A percentile compares a stretch with the other conserved stretches of the same genome.
Evolutionary conservation across 2,797 vertebrate species (phyloP).

Genomic region (Catostomus latipinnis): DNA sequence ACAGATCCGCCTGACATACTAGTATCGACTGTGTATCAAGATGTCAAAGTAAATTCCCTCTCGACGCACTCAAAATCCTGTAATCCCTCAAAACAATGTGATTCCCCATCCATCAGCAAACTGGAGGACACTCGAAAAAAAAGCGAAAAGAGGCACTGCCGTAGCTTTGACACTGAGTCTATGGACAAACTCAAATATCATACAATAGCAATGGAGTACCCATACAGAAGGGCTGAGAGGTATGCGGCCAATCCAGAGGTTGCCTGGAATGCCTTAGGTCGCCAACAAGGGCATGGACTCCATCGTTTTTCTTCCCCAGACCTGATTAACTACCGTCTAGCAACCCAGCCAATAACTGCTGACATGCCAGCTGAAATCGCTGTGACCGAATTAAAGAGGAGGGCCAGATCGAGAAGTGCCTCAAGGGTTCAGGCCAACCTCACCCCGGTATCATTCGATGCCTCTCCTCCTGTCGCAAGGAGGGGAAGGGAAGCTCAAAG

Average conservation of each 20-base stretch:
- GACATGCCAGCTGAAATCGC: conserved; percentile 73
- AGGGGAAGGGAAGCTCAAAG: conserved; percentile 85
- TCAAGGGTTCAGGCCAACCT: conserved; percentile 85
- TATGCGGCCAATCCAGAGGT: conserved; percentile 78
- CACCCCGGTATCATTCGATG: conserved; percentile 80
- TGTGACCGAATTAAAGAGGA: conserved; percentile 81
- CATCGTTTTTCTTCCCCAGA: conserved; percentile 82
- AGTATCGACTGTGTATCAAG: conserved; percentile 92
- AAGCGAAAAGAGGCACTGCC: conserved; percentile 90
- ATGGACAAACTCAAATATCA: conserved; percentile 81
- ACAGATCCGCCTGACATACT: conserved; percentile 95
- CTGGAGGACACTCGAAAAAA: conserved; percentile 79
- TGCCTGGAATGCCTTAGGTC: conserved; percentile 76
- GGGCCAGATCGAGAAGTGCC: conserved; percentile 91
- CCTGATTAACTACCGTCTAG: conserved; percentile 77
- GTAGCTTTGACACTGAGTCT: conserved; percentile 88
- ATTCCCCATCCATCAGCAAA: conserved; percentile 79
- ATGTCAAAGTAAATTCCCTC: conserved; percentile 87
- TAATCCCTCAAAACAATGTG: conserved; percentile 85
- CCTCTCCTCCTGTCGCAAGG: conserved; percentile 75
- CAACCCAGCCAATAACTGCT: conserved; percentile 69
- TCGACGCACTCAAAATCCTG: conserved; percentile 75
- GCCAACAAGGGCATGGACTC: conserved; percentile 73
- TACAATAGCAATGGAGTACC: conserved; percentile 79
- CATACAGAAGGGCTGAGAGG: conserved; percentile 76